These are phyloP conservation scores for Falco biarmicus DNA, from an alignment of 2,797 vertebrate genomes.

Conservation along the genomic window DNA sequence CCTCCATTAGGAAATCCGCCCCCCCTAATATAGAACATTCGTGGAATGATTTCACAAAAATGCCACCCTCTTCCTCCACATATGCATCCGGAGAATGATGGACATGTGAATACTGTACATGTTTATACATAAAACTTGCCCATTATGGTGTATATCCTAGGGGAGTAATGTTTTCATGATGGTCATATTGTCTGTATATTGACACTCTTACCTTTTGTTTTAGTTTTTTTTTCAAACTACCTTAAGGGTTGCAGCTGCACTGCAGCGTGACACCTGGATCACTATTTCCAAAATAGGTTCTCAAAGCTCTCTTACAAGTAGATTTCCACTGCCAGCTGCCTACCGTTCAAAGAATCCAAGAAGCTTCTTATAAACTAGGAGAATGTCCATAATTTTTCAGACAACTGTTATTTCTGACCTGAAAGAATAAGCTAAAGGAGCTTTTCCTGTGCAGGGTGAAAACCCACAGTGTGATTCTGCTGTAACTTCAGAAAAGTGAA, in stretches of 20 bases:
- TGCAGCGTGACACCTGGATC: background rate
- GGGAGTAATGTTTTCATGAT: background rate
- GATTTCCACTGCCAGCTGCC: background rate
- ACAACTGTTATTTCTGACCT: background rate
- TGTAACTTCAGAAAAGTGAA: background rate
- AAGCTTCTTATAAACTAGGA: background rate
- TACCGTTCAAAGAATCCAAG: background rate
- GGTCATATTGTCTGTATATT: background rate
- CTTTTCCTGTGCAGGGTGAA: background rate
- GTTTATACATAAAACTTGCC: background rate
- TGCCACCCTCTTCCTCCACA: background rate
- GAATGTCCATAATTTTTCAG: background rate
- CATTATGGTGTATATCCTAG: fast-evolving
- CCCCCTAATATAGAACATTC: background rate
- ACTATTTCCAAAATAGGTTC: background rate
- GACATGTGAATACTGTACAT: background rate
- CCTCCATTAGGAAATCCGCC: slow-evolving; percentile 12
- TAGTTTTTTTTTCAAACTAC: background rate
- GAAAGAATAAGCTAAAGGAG: background rate
- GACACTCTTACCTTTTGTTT: background rate
- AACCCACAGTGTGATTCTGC: background rate
- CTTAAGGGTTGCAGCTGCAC: background rate
- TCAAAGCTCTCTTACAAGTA: background rate
- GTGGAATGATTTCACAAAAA: background rate
- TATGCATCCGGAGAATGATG: background rate